A percentile compares a stretch with the other conserved stretches of the same genome.
phyloP scores from a whole-genome alignment of 2,888 invertebrate species.

The Opisthograptis luteolata region DNA sequence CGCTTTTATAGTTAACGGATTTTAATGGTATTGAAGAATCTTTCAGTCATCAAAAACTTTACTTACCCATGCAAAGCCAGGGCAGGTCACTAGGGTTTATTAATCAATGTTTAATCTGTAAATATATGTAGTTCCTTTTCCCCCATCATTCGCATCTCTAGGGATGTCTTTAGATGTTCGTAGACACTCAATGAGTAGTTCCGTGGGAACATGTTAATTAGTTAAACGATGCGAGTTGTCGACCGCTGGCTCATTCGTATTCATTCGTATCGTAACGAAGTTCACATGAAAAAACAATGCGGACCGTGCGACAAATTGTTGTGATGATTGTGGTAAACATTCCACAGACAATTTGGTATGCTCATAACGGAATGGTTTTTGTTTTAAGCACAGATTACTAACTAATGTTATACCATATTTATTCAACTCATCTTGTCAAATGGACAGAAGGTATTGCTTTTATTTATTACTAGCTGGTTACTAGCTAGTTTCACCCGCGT shows the following conservation, averaged over 20 bases:
- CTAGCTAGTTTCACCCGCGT: too few species aligned
- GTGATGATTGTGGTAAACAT: slow-evolving; percentile 35
- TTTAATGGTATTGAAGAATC: too few species aligned
- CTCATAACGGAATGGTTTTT: slow-evolving; percentile 19
- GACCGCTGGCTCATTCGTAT: slow-evolving; percentile 61
- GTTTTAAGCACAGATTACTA: too few species aligned
- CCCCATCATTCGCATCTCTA: slow-evolving; percentile 51
- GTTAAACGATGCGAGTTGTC: slow-evolving; percentile 67
- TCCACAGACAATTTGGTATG: slow-evolving; percentile 26
- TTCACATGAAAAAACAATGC: slow-evolving; percentile 61
- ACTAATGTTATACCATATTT: too few species aligned
- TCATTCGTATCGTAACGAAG: slow-evolving; percentile 61
- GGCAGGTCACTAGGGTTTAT: too few species aligned
- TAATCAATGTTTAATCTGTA: background rate
- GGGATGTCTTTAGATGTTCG: slow-evolving; percentile 53
- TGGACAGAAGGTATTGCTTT: too few species aligned
- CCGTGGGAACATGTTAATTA: slow-evolving; percentile 78
- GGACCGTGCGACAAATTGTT: slow-evolving; percentile 45
- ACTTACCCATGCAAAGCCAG: too few species aligned
- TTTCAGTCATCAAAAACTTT: too few species aligned
- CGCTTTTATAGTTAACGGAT: too few species aligned
- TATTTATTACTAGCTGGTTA: too few species aligned
- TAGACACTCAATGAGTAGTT: slow-evolving; percentile 39
- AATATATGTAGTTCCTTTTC: background rate
- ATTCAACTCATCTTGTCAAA: too few species aligned